Evolutionary conservation across 1,140 invertebrate species (phyloP).

Genomic region (Pogonognathellus flavescens): DNA sequence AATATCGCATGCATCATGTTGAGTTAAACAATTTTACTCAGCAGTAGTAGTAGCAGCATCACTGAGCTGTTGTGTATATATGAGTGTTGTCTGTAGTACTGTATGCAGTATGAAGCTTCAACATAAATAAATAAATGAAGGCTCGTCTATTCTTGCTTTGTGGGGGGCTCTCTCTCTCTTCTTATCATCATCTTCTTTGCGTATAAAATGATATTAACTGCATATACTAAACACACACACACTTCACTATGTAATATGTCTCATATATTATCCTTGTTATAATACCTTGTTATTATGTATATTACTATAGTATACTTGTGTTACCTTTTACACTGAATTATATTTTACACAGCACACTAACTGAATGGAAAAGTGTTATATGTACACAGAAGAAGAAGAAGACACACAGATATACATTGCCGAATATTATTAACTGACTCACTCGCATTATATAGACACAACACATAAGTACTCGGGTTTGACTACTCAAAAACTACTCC

Average conservation of each 20-base stretch:
- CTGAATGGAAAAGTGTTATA: not conserved
- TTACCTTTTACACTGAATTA: not conserved
- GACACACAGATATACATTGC: no score
- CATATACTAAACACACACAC: not conserved
- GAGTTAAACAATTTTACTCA: not conserved
- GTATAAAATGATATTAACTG: slow-evolving; percentile 24
- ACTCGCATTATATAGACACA: no score
- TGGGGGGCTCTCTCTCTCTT: slow-evolving; percentile 1
- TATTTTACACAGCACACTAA: not conserved
- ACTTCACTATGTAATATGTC: no score
- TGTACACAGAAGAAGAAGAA: no score
- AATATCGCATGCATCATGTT: not conserved
- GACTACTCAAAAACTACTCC: not conserved
- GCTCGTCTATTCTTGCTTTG: slow-evolving; percentile 28
- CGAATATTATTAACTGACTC: no score
- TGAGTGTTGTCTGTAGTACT: not conserved
- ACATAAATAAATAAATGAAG: slow-evolving; percentile 51
- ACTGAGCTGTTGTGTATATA: not conserved
- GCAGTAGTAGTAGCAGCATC: not conserved
- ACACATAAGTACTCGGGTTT: no score
- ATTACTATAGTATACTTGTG: not conserved
- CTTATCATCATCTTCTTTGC: slow-evolving; percentile 2
- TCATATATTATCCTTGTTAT: not conserved
- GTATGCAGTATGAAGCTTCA: not conserved
- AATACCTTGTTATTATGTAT: not conserved